A percentile compares a stretch with the other conserved stretches of the same genome.
Evolutionary conservation across 2,113 vertebrate genomes (phyloP).

Genomic region (Lamprologus callipterus): DNA sequence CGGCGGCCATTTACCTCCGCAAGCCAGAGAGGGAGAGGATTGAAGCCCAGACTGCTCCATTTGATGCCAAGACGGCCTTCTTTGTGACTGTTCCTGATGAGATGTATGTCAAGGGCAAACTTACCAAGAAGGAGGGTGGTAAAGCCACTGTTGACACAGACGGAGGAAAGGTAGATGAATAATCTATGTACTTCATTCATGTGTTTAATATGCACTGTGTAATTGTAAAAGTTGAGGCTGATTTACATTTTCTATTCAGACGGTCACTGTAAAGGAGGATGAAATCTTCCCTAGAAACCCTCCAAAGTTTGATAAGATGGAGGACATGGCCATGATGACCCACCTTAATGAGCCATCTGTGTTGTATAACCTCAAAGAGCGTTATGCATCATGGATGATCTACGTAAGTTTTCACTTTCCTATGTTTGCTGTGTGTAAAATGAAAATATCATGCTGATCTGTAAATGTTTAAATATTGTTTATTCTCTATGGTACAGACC

Average conservation of each 20-base stretch:
- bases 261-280: no score
- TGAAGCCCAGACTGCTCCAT: conserved; percentile 41
- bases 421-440: accelerated
- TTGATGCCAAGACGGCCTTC: conserved; percentile 49
- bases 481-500: conserved; percentile 52
- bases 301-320: no score
- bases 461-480: accelerated
- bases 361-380: conserved; percentile 82
- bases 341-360: conserved; percentile 66
- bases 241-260: background rate
- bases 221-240: background rate
- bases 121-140: no score
- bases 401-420: conserved; percentile 57
- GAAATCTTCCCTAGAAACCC: no score
- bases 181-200: background rate
- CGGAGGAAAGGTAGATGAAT: background rate
- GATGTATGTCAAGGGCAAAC: background rate
- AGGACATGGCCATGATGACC: conserved; percentile 73
- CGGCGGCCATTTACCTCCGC: conserved; percentile 34
- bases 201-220: background rate
- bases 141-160: background rate
- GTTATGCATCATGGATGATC: conserved; percentile 87
- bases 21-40: conserved; percentile 49
- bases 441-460: accelerated
- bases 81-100: conserved; percentile 31